Percentiles rank a stretch among this genome's conserved stretches.
Conservation (phyloP, 2,113 vertebrate genomes). For the Megaceryle torquata region DNA sequence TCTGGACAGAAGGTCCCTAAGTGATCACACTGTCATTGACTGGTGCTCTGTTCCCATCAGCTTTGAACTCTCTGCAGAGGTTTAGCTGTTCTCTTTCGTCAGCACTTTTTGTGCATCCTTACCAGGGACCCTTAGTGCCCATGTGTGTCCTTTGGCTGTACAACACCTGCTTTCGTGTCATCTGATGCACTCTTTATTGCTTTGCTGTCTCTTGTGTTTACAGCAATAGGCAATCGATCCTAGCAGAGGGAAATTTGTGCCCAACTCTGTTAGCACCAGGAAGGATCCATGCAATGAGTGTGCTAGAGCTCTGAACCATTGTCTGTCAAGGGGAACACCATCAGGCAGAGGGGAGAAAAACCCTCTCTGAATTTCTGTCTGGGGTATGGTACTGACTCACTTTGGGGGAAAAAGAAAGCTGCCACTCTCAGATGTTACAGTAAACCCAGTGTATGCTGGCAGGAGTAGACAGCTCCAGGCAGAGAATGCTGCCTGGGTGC, state of each 20-base stretch:
- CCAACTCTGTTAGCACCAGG: neutral
- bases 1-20: neutral
- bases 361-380: neutral
- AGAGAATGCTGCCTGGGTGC: neutral
- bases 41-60: neutral
- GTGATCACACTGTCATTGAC: neutral
- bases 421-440: neutral
- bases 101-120: neutral
- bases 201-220: neutral
- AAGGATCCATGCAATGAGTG: neutral
- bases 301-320: neutral
- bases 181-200: neutral
- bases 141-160: neutral
- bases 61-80: neutral
- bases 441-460: accelerated
- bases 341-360: neutral
- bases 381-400: neutral
- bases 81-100: neutral
- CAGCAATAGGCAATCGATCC: neutral
- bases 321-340: neutral
- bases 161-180: accelerated
- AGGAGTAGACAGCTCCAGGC: neutral
- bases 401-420: neutral
- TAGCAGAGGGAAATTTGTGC: neutral
- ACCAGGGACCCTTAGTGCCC: neutral